Evolutionary conservation across 1,140 invertebrate genomes (phyloP), one percentile per base, ranked within the genome.

Genomic region (Drosophila azteca): DNA sequence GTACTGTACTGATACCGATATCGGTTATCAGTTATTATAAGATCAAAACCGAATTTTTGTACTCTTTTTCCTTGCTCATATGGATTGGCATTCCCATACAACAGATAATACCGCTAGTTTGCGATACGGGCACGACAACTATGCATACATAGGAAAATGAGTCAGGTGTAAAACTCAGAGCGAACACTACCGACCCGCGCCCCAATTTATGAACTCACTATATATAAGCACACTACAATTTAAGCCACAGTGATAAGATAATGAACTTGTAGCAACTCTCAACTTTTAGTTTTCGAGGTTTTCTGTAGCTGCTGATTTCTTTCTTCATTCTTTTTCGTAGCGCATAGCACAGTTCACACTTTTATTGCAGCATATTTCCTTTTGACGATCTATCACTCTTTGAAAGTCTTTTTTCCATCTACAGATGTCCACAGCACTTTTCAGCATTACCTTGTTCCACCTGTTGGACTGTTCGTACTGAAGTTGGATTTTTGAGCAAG

Each of bases 401-500:
- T n/a, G 11, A 50, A 22, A 43, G 11, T 13, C 11, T 13, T 13
- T 13, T 26, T 26, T 26, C n/a, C 11, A 45, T 39, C 41, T 59
- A 8, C 26, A 13, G 29, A 43, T 61, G n/a, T 6, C 7, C 20
- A 11, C 2, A 13, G 29, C 17, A 15, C n/a, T 39, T 20, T 69
- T 20, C 29, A 15, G 17, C 17, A 31, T 52, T 75, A 85, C 82
- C 83, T 85, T 82, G 46, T 78, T 85, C 64, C 74, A 88, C 82
- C 78, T 75, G 79, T 57, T 82, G 46, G 39, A 52, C 50, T 81
- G 71, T 82, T 87, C 79, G 70, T 68, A 85, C 82, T 85, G 75
- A 78, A 51, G 43, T 24, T 64, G 15, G 11, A n/a, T 66, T 51
- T 62, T 71, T 29, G 52, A 46, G 35, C 44, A 31, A 44, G 55